phyloP scores from a whole-genome alignment of 1,140 invertebrate species.

The Neoseiulus cucumeris region DNA sequence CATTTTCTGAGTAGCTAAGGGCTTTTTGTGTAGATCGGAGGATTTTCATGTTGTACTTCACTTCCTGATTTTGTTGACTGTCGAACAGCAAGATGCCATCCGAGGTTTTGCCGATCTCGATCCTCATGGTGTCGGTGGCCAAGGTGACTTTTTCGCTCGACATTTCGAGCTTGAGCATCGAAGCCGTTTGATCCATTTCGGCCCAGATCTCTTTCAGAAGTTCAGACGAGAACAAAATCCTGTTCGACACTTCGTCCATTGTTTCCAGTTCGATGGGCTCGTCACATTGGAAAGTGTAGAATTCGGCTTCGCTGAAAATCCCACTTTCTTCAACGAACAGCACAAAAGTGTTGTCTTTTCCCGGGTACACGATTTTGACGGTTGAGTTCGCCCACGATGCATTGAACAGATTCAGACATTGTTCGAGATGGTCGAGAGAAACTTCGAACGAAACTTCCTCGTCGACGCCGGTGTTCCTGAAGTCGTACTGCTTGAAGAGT shows the following conservation, averaged over 20 bases:
- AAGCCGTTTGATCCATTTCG: constrained; percentile 1
- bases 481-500: constrained; percentile 10
- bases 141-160: not conserved
- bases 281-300: not conserved
- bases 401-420: not conserved
- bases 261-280: not conserved
- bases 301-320: not conserved
- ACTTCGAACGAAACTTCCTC: not conserved
- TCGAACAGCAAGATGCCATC: not conserved
- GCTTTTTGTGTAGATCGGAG: not conserved
- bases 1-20: not conserved
- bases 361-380: not conserved
- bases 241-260: not conserved
- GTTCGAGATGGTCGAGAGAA: constrained; percentile 6
- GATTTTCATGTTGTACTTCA: constrained; percentile 7
- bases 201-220: not conserved
- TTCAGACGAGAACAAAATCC: not conserved
- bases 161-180: not conserved
- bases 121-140: not conserved
- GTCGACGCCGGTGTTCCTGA: not conserved
- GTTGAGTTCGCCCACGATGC: not conserved
- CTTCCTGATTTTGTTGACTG: not conserved
- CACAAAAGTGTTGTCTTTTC: not conserved
- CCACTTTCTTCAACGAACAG: not conserved
- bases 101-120: not conserved